Evolutionary conservation across 2,888 invertebrate species (phyloP).

Genomic region (Melikaiella ostensackeni): DNA sequence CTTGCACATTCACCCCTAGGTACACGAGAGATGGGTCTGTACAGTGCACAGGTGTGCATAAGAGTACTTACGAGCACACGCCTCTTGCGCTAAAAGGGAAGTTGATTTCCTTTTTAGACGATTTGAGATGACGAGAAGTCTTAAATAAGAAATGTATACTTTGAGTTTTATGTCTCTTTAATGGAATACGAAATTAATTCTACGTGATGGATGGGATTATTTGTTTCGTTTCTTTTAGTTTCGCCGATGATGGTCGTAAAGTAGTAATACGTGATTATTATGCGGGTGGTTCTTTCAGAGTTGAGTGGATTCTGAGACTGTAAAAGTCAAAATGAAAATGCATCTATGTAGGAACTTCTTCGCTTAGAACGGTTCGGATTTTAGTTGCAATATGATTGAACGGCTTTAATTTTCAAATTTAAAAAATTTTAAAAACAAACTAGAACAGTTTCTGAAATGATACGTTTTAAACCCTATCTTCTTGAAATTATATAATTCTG

Average conservation of each 20-base stretch:
- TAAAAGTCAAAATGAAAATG: too few species aligned
- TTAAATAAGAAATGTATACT: background rate
- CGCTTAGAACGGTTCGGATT: too few species aligned
- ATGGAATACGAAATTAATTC: background rate
- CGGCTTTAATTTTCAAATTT: too few species aligned
- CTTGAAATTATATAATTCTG: too few species aligned
- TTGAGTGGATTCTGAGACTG: too few species aligned
- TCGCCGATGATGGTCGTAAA: background rate
- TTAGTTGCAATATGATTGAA: too few species aligned
- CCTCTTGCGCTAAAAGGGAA: constrained; percentile 33
- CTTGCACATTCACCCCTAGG: constrained; percentile 51
- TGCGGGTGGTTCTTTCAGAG: background rate
- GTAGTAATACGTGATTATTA: background rate
- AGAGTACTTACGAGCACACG: constrained; percentile 50
- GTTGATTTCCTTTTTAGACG: background rate
- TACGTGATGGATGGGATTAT: background rate
- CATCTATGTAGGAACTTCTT: too few species aligned
- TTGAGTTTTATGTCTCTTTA: background rate
- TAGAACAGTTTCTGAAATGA: too few species aligned
- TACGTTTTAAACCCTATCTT: too few species aligned
- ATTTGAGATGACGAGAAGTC: constrained; percentile 9
- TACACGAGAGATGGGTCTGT: constrained; percentile 45
- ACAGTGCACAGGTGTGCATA: constrained; percentile 36
- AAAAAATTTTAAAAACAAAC: too few species aligned
- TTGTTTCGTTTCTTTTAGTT: background rate